A percentile compares a stretch with the other conserved stretches of the same genome.
phyloP scores from a whole-genome alignment of 1,140 invertebrate genomes.

The Pseudomyrmex flavicornis region DNA sequence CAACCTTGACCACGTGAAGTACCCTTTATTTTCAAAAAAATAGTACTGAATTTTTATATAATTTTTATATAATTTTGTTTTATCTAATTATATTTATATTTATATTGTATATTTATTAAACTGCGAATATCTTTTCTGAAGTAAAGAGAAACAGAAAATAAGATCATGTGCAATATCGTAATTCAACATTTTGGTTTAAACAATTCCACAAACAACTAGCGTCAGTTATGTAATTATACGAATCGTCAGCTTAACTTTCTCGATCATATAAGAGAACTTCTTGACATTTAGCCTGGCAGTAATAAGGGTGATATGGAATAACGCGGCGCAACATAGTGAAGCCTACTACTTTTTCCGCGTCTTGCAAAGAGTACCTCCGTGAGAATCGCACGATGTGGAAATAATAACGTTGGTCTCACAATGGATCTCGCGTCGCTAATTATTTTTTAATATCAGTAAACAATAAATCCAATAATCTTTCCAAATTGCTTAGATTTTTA shows the following conservation, averaged over 20 bases:
- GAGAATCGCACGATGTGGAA: slow-evolving; percentile 62
- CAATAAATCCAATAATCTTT: not conserved
- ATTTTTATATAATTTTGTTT: slow-evolving; percentile 4
- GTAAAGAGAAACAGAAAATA: not conserved
- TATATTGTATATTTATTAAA: not conserved
- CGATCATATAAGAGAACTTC: slow-evolving; percentile 70
- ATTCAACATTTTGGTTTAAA: slow-evolving; percentile 1
- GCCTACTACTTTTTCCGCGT: slow-evolving; percentile 37
- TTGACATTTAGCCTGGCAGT: slow-evolving; percentile 68
- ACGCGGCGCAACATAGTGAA: slow-evolving; percentile 42
- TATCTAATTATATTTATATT: not conserved
- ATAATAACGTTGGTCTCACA: slow-evolving; percentile 40
- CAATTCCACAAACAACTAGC: not conserved
- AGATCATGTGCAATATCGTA: not conserved
- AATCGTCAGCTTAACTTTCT: slow-evolving; percentile 48
- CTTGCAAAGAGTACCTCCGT: slow-evolving; percentile 49
- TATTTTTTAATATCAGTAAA: not conserved
- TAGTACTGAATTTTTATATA: slow-evolving; percentile 24
- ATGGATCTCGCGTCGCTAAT: not conserved
- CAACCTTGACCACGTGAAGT: slow-evolving; percentile 21
- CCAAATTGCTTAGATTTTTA: not conserved
- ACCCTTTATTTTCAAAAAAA: slow-evolving; percentile 38
- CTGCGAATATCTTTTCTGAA: no score
- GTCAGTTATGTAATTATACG: slow-evolving; percentile 43
- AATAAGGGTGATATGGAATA: slow-evolving; percentile 63